Conservation (phyloP, 2,797 vertebrate species). For the Champsocephalus esox region DNA sequence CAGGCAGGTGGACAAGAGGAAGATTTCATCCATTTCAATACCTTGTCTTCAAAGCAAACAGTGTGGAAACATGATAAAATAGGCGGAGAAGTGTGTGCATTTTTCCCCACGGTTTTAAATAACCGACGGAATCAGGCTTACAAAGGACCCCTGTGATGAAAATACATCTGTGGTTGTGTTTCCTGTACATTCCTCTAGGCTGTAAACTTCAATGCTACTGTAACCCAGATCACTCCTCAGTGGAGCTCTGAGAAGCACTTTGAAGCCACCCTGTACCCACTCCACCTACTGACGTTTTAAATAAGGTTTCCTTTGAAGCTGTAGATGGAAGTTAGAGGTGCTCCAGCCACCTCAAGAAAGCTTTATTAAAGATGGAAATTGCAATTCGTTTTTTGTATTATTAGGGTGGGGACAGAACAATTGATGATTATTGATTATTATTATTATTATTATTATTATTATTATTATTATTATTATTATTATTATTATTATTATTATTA, state of each 20-base stretch:
- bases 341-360: slow-evolving; percentile 4
- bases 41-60: slow-evolving; percentile 45
- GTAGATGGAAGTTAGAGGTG: slow-evolving; percentile 12
- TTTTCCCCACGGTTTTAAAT: slow-evolving; percentile 19
- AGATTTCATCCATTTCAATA: slow-evolving; percentile 53
- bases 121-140: not conserved
- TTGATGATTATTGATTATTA: too few species aligned
- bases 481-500: too few species aligned
- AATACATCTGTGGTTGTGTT: slow-evolving; percentile 16
- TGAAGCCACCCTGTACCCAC: slow-evolving; percentile 15
- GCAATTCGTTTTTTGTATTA: too few species aligned
- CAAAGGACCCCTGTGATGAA: slow-evolving; percentile 15
- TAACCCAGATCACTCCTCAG: slow-evolving; percentile 29
- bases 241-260: slow-evolving; percentile 31
- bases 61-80: slow-evolving; percentile 47
- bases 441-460: too few species aligned
- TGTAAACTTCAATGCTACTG: slow-evolving; percentile 18
- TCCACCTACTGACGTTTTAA: slow-evolving; percentile 42
- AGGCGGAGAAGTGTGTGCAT: slow-evolving; percentile 18
- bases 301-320: slow-evolving; percentile 53
- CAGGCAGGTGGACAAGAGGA: slow-evolving; percentile 54
- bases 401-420: too few species aligned
- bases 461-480: too few species aligned
- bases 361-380: not conserved
- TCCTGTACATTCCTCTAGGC: slow-evolving; percentile 14